phyloP scores from a whole-genome alignment of 2,888 invertebrate genomes.

The Balanococcus diminutus region DNA sequence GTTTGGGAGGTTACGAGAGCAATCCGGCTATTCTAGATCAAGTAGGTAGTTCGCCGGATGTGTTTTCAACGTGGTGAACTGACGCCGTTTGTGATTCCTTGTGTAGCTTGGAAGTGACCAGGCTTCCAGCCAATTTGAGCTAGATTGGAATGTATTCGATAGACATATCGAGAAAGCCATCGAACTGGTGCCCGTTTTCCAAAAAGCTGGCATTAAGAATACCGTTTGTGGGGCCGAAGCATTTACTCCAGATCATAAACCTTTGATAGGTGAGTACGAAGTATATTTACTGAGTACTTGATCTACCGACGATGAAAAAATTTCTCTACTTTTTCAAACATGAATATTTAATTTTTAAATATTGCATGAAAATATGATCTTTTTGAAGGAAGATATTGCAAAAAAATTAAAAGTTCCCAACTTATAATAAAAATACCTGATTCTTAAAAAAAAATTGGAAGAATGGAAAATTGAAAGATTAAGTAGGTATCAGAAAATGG shows the following conservation, averaged over 20 bases:
- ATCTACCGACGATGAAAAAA: background rate
- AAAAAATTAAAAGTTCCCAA: no score
- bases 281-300: no score
- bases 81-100: background rate
- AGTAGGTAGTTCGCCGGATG: conserved; percentile 62
- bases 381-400: no score
- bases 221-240: conserved; percentile 91
- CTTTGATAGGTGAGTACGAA: conserved; percentile 73
- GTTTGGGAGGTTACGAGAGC: conserved; percentile 85
- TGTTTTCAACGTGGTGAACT: background rate
- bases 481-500: no score
- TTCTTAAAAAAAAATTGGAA: no score
- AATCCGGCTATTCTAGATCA: conserved; percentile 82
- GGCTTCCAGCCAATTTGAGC: conserved; percentile 65
- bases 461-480: no score
- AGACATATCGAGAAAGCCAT: conserved; percentile 75
- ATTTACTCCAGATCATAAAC: conserved; percentile 91
- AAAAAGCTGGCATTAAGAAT: conserved; percentile 77
- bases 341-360: no score
- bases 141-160: conserved; percentile 84
- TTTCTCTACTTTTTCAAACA: background rate
- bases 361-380: no score
- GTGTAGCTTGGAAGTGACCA: background rate
- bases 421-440: no score
- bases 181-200: conserved; percentile 76